phyloP scores from a whole-genome alignment of 2,888 invertebrate genomes.

The Vandiemenella viatica region DNA sequence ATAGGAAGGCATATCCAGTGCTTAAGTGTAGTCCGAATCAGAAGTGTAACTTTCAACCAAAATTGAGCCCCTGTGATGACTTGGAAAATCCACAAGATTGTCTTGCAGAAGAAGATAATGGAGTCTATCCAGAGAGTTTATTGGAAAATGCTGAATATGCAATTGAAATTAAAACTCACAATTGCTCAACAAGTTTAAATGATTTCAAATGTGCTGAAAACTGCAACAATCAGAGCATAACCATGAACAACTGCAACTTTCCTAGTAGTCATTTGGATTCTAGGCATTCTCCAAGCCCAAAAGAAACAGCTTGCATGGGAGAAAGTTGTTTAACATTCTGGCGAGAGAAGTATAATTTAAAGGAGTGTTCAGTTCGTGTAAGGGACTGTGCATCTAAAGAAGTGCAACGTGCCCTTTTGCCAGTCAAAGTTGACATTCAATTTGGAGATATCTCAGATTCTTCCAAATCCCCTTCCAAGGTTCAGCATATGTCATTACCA shows the following conservation, averaged over 20 bases:
- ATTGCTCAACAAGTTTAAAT: neutral
- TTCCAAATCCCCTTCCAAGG: conserved; percentile 7
- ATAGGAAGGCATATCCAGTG: conserved; percentile 56
- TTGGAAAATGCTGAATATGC: neutral
- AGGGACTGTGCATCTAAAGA: conserved; percentile 28
- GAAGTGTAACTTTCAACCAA: conserved; percentile 38
- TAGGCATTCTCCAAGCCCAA: neutral
- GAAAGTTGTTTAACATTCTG: conserved; percentile 20
- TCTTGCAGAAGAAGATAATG: neutral
- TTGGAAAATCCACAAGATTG: too few species aligned
- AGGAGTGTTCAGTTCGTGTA: conserved; percentile 26
- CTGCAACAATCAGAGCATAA: too few species aligned
- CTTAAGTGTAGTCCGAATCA: conserved; percentile 64
- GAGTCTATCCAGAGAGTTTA: neutral
- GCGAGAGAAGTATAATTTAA: conserved; percentile 26
- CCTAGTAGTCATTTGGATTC: neutral
- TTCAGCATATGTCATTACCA: conserved; percentile 4
- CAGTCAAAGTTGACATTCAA: conserved; percentile 9
- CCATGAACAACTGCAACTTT: neutral
- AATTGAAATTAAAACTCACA: neutral
- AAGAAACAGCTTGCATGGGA: neutral
- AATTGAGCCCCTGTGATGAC: neutral
- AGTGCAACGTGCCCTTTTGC: conserved; percentile 3
- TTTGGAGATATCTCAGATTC: conserved; percentile 7
- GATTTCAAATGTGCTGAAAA: neutral